These are phyloP conservation scores for Balanococcus diminutus DNA, from an alignment of 2,888 invertebrate genomes.

Conservation along the genomic window DNA sequence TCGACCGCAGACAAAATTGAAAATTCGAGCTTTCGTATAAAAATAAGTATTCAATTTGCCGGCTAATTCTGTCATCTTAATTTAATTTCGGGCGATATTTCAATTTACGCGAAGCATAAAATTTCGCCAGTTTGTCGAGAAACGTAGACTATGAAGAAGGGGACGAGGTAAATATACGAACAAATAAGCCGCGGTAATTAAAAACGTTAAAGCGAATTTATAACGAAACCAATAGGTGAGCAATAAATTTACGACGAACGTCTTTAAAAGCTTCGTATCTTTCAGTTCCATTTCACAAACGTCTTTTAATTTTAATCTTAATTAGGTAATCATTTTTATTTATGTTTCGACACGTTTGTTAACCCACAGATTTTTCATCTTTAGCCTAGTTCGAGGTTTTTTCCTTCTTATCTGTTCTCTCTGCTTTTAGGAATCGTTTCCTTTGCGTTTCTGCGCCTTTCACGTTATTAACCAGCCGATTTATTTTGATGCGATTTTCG, in stretches of 20 bases:
- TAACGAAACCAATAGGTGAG: conserved; percentile 29
- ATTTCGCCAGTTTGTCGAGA: not conserved
- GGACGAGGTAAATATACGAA: no score
- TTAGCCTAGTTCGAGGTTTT: not conserved
- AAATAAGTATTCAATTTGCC: not conserved
- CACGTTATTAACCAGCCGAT: conserved; percentile 59
- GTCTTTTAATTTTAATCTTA: conserved; percentile 21
- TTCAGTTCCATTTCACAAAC: not conserved
- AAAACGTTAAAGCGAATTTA: conserved; percentile 32
- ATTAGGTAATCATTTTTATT: conserved; percentile 17
- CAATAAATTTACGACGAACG: not conserved
- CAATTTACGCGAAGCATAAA: not conserved
- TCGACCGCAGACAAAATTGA: not conserved
- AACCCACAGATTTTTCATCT: not conserved
- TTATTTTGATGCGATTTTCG: conserved; percentile 59
- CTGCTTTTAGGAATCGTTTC: conserved; percentile 61
- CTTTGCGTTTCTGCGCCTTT: conserved; percentile 58
- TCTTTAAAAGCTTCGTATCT: not conserved
- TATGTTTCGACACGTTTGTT: conserved; percentile 12
- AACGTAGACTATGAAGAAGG: not conserved
- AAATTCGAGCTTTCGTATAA: not conserved
- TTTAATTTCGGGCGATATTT: conserved; percentile 25
- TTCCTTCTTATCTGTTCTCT: not conserved
- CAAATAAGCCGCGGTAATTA: conserved; percentile 19
- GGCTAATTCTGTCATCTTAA: not conserved